Evolutionary conservation across 2,797 vertebrate genomes (phyloP).

Genomic region (Schizopygopsis pylzovi): DNA sequence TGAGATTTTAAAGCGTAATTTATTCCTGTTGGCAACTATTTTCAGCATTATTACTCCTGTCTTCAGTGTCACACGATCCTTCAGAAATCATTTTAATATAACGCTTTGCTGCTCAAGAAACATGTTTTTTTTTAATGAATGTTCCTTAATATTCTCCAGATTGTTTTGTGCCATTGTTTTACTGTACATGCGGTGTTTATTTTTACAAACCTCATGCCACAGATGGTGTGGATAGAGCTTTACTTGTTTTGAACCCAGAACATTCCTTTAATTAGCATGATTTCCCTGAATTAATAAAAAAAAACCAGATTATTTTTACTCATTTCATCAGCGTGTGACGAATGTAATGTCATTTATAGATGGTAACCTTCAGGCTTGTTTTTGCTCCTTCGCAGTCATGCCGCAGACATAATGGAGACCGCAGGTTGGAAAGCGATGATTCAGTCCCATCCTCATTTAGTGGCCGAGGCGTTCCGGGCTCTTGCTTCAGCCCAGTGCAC

Average conservation of each 20-base stretch:
- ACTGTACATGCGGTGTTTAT: neutral
- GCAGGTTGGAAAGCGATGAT: conserved; percentile 99
- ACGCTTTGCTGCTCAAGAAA: no score
- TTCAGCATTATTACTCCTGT: neutral
- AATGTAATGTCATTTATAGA: neutral
- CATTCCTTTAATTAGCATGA: neutral
- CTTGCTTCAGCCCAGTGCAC: conserved; percentile 72
- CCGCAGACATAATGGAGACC: conserved; percentile 98
- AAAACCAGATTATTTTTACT: neutral
- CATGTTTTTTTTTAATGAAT: no score
- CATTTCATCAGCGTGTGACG: neutral
- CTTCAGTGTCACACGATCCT: neutral
- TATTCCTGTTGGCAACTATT: neutral
- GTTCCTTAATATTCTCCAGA: neutral
- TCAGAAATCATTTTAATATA: no score
- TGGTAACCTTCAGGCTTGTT: conserved; percentile 50
- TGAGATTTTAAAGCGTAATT: no score
- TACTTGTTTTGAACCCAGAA: conserved; percentile 22
- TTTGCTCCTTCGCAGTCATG: conserved; percentile 84
- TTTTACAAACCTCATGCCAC: neutral
- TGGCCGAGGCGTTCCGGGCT: conserved; percentile 98
- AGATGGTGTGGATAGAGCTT: neutral
- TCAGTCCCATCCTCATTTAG: conserved; percentile 98
- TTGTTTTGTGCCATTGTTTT: neutral
- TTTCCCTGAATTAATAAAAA: neutral